Base-by-base conservation (phyloP, 2,113 vertebrate genomes). In the Sylvietta virens region DNA sequence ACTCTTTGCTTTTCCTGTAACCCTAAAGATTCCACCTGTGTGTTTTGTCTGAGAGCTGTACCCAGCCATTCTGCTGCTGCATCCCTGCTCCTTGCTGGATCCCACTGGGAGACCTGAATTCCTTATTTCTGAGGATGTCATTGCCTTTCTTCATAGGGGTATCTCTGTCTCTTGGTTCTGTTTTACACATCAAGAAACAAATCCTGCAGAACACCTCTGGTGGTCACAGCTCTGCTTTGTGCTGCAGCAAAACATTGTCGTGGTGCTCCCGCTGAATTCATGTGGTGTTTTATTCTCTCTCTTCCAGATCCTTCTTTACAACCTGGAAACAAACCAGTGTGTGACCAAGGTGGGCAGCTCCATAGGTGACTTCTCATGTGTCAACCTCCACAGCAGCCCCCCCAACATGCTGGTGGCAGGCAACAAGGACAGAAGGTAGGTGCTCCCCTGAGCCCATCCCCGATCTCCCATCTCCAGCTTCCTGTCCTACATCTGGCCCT, bases 381-480 rank as follows among this genome's bases (percentile, higher is more conserved):
- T 99, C 98, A 98, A 98, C 96, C 97, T 99, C 94, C 98, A 96
- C 90, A 98, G 98, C 97, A 97, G 98, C 40, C 98, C 98, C 42
- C 98, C 98, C 56, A 97, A 98, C 97, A 98, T 99, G 96, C 97
- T 99, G 95, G 98, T 98, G 82, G 98, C 99, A 7, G 99, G 99
- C 91, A 99, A 99, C 98, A 99, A 98, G 96, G 99, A 99, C 98
- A 97, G 99, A 91, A 98, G 99, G 99, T 99, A 97, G 2, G 97
- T 98, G 28, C 53, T 31, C 48, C 35, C 44, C 6, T 9, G 79
- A 50, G 37, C 53, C 13, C 53, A 4, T 42, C 15, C 69, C 78
- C 21, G 31, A 13, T 58, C 39, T 33, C 60, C 60, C 39, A 2
- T 13, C 57, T 40, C 92, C 73, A 83, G 4, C 56, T 58, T 44